phyloP scores from a whole-genome alignment of 2,113 vertebrate genomes.

The Tenrec ecaudatus region DNA sequence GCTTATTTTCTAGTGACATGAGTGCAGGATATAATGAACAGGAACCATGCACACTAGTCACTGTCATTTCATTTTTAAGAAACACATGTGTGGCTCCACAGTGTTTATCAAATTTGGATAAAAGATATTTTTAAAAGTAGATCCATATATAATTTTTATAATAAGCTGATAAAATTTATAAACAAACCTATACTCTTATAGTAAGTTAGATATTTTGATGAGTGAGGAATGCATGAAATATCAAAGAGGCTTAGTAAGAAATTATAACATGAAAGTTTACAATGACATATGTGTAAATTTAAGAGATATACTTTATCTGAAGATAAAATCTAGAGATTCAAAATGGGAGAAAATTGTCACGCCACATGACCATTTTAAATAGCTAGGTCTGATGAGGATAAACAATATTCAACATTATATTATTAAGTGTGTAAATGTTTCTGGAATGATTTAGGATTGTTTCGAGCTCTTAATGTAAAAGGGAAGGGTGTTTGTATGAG shows the following conservation, averaged over 20 bases:
- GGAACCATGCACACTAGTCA: neutral
- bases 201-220: neutral
- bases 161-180: neutral
- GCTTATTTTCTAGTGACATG: slow-evolving; percentile 28
- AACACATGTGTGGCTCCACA: neutral
- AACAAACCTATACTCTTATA: neutral
- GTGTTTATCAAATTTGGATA: neutral
- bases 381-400: slow-evolving; percentile 16
- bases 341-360: neutral
- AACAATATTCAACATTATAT: slow-evolving; percentile 70
- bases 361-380: neutral
- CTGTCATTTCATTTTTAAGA: slow-evolving; percentile 20
- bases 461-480: slow-evolving; percentile 70
- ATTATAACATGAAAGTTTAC: neutral
- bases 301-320: neutral
- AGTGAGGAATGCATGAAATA: neutral
- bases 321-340: neutral
- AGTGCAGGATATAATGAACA: slow-evolving; percentile 4
- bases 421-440: slow-evolving; percentile 17
- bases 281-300: neutral
- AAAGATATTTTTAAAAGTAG: neutral
- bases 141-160: neutral
- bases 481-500: slow-evolving; percentile 41
- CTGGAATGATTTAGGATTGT: slow-evolving; percentile 57
- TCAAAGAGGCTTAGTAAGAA: neutral